Evolutionary conservation across 1,140 invertebrate species (phyloP).

Genomic region (Paraescarpia echinospica): DNA sequence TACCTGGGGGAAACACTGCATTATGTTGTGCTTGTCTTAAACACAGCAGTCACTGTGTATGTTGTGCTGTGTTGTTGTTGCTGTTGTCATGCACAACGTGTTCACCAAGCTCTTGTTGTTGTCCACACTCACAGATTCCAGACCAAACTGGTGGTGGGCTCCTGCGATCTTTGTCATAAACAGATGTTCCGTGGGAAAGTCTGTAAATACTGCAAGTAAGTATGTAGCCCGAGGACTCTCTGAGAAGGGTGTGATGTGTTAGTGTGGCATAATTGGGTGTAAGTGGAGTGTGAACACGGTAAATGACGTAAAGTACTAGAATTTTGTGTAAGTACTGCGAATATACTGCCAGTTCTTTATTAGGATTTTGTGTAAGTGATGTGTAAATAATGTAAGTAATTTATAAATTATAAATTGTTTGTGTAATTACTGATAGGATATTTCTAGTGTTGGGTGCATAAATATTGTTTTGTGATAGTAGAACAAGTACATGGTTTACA

Average conservation of each 20-base stretch:
- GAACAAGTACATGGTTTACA: too few species aligned
- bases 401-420: too few species aligned
- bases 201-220: constrained; percentile 53
- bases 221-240: constrained; percentile 14
- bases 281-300: too few species aligned
- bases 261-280: too few species aligned
- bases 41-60: not conserved
- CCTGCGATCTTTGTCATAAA: constrained; percentile 49
- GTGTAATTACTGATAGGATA: too few species aligned
- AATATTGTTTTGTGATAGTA: too few species aligned
- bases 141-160: constrained; percentile 43
- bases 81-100: not conserved
- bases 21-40: not conserved
- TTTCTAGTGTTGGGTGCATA: too few species aligned
- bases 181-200: constrained; percentile 46
- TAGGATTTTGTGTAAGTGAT: too few species aligned
- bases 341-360: not conserved
- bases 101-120: not conserved
- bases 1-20: too few species aligned
- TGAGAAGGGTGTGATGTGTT: not conserved
- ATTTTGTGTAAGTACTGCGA: not conserved
- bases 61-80: not conserved
- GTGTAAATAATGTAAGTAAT: too few species aligned
- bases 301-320: too few species aligned
- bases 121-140: constrained; percentile 38